A percentile compares a stretch with the other conserved stretches of the same genome.
Evolutionary conservation across 64 coral and sea anemone genomes (phyloP).

Genomic region (Trachythela sp.): DNA sequence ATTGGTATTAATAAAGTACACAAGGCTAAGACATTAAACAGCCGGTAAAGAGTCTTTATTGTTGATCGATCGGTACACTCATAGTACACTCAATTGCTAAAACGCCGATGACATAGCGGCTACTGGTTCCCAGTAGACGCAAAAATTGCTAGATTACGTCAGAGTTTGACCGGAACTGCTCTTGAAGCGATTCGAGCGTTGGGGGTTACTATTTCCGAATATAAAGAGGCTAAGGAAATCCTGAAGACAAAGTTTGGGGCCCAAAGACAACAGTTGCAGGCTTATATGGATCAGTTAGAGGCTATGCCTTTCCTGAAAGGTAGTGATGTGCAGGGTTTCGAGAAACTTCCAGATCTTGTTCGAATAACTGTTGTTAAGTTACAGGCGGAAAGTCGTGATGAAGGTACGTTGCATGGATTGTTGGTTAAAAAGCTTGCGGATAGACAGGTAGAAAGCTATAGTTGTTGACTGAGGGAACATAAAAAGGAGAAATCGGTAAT

Average conservation of each 20-base stretch:
- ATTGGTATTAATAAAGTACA: too few relatives aligned
- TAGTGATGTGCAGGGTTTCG: slow-evolving; percentile 34
- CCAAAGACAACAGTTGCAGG: slow-evolving; percentile 19
- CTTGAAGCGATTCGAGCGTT: neutral
- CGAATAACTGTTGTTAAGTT: slow-evolving; percentile 42
- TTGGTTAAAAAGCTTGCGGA: slow-evolving; percentile 39
- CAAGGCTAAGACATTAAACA: too few relatives aligned
- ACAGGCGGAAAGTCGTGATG: slow-evolving; percentile 25
- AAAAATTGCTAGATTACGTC: slow-evolving; percentile 1
- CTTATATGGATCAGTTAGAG: slow-evolving; percentile 54
- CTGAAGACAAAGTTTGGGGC: slow-evolving; percentile 47
- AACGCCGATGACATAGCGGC: too few relatives aligned
- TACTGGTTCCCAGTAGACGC: neutral
- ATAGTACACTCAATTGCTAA: too few relatives aligned
- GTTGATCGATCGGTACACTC: too few relatives aligned
- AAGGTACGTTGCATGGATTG: slow-evolving; percentile 46
- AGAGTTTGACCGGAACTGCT: neutral
- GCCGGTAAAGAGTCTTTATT: too few relatives aligned
- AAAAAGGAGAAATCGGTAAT: neutral
- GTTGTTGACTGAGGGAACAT: slow-evolving; percentile 18
- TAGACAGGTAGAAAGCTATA: slow-evolving; percentile 43
- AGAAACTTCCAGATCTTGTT: slow-evolving; percentile 54
- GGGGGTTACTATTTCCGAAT: slow-evolving; percentile 32
- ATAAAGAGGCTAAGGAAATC: slow-evolving; percentile 54
- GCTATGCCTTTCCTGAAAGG: neutral